phyloP scores from a whole-genome alignment of 2,797 vertebrate genomes.

The Syngnathus rostellatus region DNA sequence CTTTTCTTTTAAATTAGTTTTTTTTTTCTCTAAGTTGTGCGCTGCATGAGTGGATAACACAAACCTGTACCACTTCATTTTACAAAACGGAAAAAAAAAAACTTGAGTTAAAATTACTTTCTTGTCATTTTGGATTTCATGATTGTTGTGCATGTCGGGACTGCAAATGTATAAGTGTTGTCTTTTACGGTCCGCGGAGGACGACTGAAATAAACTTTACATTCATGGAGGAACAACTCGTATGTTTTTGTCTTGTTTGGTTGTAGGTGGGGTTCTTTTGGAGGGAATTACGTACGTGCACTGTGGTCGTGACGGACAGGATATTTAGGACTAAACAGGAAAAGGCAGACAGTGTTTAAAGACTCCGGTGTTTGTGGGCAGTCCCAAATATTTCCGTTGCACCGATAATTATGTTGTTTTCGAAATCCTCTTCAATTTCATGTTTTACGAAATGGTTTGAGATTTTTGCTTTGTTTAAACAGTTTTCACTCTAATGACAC shows the following conservation, averaged over 20 bases:
- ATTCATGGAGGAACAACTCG: constrained; percentile 49
- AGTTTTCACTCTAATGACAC: background rate
- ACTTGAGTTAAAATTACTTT: constrained; percentile 45
- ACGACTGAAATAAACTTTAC: constrained; percentile 88
- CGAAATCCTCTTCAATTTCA: background rate
- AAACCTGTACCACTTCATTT: constrained; percentile 76
- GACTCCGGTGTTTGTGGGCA: background rate
- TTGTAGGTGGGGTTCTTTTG: background rate
- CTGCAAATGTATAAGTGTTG: constrained; percentile 89
- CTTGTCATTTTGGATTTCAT: constrained; percentile 78
- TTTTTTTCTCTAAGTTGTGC: constrained; percentile 63
- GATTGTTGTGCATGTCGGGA: constrained; percentile 98
- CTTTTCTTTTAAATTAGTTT: constrained; percentile 38
- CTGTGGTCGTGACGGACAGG: constrained; percentile 27
- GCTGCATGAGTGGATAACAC: constrained; percentile 81
- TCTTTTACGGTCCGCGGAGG: constrained; percentile 86
- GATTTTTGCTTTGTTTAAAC: background rate
- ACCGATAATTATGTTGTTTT: background rate
- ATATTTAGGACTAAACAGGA: constrained; percentile 16
- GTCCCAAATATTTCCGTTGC: constrained; percentile 1
- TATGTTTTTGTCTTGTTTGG: constrained; percentile 4
- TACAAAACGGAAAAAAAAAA: constrained; percentile 51
- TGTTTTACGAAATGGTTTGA: background rate
- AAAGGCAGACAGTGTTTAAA: background rate
- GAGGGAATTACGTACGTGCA: background rate